phyloP scores from a whole-genome alignment of 2,113 vertebrate species.

The Malurus alboscapulatus region DNA sequence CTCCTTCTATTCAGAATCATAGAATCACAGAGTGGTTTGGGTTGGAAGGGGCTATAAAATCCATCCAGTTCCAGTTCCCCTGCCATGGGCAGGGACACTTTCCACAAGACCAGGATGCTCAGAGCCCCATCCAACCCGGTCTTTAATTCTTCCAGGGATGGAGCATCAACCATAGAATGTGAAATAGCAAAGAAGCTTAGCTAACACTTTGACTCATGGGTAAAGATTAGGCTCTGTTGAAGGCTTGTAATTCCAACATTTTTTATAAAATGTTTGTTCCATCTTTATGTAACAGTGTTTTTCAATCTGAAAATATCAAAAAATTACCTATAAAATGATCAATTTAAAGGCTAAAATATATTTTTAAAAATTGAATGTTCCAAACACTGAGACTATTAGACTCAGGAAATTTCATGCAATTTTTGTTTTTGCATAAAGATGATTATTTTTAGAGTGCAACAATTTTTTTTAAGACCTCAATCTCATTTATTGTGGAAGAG shows the following conservation, averaged over 20 bases:
- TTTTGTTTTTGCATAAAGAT: neutral
- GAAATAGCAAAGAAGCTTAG: neutral
- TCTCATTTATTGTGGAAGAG: neutral
- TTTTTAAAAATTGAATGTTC: neutral
- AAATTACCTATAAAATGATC: neutral
- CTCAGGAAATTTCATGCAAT: neutral
- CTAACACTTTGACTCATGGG: neutral
- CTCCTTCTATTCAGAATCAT: neutral
- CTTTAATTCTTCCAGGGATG: neutral
- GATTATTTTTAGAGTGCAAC: neutral
- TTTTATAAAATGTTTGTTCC: neutral
- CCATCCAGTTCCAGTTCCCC: neutral
- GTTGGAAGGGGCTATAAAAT: neutral
- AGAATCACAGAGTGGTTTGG: neutral
- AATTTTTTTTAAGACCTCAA: neutral
- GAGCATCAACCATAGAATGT: neutral
- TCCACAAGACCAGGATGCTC: neutral
- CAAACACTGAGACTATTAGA: neutral
- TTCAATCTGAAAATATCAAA: neutral
- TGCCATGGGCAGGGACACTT: neutral
- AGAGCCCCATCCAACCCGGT: neutral
- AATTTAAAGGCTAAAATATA: neutral
- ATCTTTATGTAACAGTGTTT: neutral
- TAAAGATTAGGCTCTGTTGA: neutral
- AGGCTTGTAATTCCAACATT: neutral